Conservation (phyloP, 1,140 invertebrate species). For the Caenorhabditis briggsae region DNA sequence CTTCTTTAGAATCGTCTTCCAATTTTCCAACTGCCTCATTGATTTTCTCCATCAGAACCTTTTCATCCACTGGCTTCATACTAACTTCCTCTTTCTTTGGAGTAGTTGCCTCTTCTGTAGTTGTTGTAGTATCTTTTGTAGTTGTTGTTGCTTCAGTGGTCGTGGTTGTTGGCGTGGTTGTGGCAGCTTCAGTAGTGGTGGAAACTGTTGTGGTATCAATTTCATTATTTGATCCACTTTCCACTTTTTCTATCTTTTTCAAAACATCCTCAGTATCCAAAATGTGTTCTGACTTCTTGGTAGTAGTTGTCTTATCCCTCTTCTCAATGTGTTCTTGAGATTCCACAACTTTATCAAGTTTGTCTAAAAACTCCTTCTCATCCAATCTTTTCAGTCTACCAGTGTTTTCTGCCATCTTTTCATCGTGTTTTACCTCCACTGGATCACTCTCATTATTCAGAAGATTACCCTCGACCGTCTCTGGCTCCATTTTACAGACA, state of each 20-base stretch:
- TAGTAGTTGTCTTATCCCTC: neutral
- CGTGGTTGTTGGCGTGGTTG: conserved; percentile 7
- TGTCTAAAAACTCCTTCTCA: conserved; percentile 24
- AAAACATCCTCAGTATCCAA: conserved; percentile 21
- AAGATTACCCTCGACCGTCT: conserved; percentile 40
- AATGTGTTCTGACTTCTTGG: conserved; percentile 31
- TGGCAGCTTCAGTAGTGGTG: conserved; percentile 39
- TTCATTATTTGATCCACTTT: neutral
- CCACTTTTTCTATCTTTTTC: conserved; percentile 28
- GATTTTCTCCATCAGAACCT: conserved; percentile 46
- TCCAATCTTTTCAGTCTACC: conserved; percentile 25
- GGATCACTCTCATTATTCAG: conserved; percentile 51
- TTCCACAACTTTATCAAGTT: conserved; percentile 25
- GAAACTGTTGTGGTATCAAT: neutral
- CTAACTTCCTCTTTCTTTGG: conserved; percentile 55
- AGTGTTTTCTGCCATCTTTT: conserved; percentile 23
- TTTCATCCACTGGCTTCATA: conserved; percentile 26
- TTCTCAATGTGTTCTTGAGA: conserved; percentile 22
- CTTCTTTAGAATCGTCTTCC: conserved; percentile 35
- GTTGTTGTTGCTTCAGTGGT: neutral
- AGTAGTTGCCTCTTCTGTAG: neutral
- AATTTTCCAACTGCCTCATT: conserved; percentile 17
- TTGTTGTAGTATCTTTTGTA: conserved; percentile 30
- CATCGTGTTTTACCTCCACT: conserved; percentile 26
- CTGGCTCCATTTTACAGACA: conserved; percentile 22